Evolutionary conservation across 2,888 invertebrate species (phyloP).

Genomic region (Gasteruption jaculator): DNA sequence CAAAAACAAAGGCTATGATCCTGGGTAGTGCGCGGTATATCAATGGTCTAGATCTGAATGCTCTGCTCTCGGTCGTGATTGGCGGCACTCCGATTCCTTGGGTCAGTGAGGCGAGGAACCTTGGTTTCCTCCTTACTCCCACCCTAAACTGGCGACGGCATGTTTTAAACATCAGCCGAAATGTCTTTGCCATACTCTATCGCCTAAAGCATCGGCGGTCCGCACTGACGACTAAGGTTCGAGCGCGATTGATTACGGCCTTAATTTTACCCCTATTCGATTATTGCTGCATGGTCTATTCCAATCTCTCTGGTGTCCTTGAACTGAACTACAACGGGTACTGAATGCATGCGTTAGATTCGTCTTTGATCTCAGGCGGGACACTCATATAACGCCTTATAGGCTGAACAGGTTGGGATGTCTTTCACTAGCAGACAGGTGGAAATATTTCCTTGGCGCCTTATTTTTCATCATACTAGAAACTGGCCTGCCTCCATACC

Average conservation of each 20-base stretch:
- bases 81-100: background rate
- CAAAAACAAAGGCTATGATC: constrained; percentile 7
- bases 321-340: too few species aligned
- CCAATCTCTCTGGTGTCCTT: background rate
- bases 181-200: background rate
- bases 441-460: too few species aligned
- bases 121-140: constrained; percentile 12
- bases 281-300: background rate
- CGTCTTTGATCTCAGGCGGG: too few species aligned
- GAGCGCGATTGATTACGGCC: background rate
- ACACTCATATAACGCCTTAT: too few species aligned
- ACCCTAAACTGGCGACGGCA: constrained; percentile 6
- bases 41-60: background rate
- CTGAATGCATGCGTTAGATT: too few species aligned
- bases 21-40: constrained; percentile 4
- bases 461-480: too few species aligned
- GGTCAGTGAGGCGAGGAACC: constrained; percentile 8
- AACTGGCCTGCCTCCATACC: too few species aligned
- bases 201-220: background rate
- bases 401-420: too few species aligned
- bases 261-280: background rate
- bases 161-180: background rate
- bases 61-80: background rate
- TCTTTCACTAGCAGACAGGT: too few species aligned
- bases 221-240: background rate